phyloP scores from a whole-genome alignment of 2,797 vertebrate species.

The Perodicticus potto region DNA sequence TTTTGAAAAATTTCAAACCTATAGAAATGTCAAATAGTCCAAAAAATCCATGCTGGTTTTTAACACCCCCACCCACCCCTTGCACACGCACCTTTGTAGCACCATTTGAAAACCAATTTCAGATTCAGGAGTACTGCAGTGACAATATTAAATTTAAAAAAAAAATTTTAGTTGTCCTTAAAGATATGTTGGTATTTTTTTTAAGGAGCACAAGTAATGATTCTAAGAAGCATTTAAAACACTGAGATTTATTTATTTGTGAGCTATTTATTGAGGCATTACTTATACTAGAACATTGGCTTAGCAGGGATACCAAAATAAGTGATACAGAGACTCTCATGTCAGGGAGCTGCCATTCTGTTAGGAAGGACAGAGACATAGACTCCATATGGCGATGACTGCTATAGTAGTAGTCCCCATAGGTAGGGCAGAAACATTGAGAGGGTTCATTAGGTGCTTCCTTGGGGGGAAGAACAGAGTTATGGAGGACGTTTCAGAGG shows the following conservation, averaged over 20 bases:
- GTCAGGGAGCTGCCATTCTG: neutral
- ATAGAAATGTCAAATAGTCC: neutral
- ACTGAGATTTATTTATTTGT: neutral
- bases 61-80: neutral
- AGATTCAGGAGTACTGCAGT: neutral
- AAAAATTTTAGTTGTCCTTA: neutral
- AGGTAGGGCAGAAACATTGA: neutral
- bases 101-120: conserved; percentile 30
- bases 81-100: neutral
- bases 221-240: conserved; percentile 21
- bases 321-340: neutral
- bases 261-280: conserved; percentile 15
- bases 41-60: neutral
- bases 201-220: neutral
- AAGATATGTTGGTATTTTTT: neutral
- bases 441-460: neutral
- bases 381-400: neutral
- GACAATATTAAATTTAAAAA: neutral
- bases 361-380: neutral
- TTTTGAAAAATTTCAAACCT: conserved; percentile 16
- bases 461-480: neutral
- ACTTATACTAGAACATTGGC: neutral
- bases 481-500: neutral
- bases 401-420: neutral
- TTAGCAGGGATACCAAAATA: neutral